A percentile compares a stretch with the other conserved stretches of the same genome.
phyloP scores from a whole-genome alignment of 2,888 invertebrate genomes.

The Tetranychus truncatus region DNA sequence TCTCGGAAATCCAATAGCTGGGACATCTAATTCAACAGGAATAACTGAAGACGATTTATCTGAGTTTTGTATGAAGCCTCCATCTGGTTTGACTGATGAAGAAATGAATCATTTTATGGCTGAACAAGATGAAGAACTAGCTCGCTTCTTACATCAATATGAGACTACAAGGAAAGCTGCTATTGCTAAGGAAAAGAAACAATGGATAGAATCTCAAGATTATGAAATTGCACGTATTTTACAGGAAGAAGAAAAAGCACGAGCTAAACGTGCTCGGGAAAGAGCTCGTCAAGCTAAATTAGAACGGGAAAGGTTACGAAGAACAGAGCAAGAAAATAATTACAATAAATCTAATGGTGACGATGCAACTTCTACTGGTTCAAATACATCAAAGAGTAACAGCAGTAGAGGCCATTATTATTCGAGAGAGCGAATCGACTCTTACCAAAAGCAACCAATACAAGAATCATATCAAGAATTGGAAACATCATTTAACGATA shows the following conservation, averaged over 20 bases:
- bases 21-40: not conserved
- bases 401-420: not conserved
- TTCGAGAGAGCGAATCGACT: not conserved
- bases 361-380: not conserved
- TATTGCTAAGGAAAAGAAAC: conserved; percentile 19
- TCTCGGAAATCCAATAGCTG: not conserved
- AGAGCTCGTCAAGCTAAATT: conserved; percentile 37
- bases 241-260: conserved; percentile 53
- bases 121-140: conserved; percentile 53
- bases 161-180: conserved; percentile 37
- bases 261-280: conserved; percentile 50
- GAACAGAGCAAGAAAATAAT: not conserved
- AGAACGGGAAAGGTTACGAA: not conserved
- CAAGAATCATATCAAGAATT: not conserved
- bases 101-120: conserved; percentile 48
- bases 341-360: not conserved
- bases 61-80: conserved; percentile 34
- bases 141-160: conserved; percentile 53
- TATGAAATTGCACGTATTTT: conserved; percentile 55
- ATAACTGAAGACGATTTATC: conserved; percentile 30
- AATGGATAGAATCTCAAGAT: conserved; percentile 47
- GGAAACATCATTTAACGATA: not conserved
- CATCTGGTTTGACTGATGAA: conserved; percentile 35
- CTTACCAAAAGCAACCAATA: not conserved
- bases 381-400: conserved; percentile 8